Conservation (phyloP, 1,140 invertebrate species). For the Pseudomyrmex flavicornis region DNA sequence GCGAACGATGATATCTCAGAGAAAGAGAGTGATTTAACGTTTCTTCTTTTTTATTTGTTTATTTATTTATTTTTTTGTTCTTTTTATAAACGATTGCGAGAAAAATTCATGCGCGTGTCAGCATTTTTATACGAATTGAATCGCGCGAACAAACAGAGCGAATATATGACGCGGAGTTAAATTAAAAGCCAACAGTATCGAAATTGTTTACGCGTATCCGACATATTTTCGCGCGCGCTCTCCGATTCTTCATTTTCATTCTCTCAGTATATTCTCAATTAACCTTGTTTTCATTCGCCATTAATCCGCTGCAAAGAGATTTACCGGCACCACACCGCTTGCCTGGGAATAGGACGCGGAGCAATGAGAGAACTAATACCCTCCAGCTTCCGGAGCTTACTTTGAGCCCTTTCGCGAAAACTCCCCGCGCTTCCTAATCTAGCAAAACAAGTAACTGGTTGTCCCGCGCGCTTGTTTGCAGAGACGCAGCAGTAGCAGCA, state of each 20-base stretch:
- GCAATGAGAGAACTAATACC: conserved; percentile 30
- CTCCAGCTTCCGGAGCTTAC: conserved; percentile 12
- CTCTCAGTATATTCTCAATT: conserved; percentile 36
- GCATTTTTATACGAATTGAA: no score
- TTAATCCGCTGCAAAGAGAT: conserved; percentile 24
- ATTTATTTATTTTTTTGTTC: no score
- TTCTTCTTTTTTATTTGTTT: not conserved
- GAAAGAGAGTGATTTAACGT: not conserved
- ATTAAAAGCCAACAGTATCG: conserved; percentile 12
- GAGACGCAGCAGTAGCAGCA: not conserved
- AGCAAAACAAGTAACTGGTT: conserved; percentile 40
- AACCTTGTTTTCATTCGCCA: conserved; percentile 50
- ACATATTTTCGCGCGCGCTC: conserved; percentile 8
- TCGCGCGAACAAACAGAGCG: not conserved
- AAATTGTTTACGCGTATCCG: not conserved
- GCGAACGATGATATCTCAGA: not conserved
- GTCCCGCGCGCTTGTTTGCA: conserved; percentile 39
- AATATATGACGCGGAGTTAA: not conserved
- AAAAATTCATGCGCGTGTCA: no score
- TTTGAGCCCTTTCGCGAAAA: not conserved
- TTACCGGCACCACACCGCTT: not conserved
- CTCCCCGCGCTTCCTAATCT: conserved; percentile 26
- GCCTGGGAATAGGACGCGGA: not conserved
- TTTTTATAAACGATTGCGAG: not conserved
- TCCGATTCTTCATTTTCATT: conserved; percentile 31